These are phyloP conservation scores for Pampus argenteus DNA, from an alignment of 2,797 vertebrate genomes.

Conservation along the genomic window DNA sequence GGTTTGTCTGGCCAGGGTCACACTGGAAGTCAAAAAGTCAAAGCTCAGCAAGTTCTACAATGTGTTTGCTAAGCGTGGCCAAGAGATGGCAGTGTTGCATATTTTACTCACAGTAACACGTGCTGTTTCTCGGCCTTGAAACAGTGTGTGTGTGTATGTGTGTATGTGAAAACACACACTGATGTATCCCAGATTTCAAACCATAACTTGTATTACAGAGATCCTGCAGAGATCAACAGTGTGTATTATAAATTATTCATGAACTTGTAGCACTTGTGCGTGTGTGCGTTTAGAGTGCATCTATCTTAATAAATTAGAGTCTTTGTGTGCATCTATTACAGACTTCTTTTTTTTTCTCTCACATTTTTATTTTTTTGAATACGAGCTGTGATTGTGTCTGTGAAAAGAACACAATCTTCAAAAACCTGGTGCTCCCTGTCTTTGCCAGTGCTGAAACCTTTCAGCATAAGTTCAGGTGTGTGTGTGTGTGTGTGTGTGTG, in stretches of 20 bases:
- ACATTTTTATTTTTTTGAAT: conserved; percentile 43
- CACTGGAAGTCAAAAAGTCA: conserved; percentile 6
- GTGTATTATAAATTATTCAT: conserved; percentile 8
- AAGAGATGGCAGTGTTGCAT: conserved; percentile 51
- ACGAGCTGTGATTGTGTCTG: conserved; percentile 51
- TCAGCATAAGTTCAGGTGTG: conserved; percentile 49
- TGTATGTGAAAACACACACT: not conserved
- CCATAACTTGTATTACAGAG: no score
- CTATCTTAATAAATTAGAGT: not conserved
- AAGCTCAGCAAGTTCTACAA: not conserved
- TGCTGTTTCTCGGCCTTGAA: not conserved
- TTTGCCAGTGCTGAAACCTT: conserved; percentile 34
- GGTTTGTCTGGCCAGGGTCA: not conserved
- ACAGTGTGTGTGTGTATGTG: no score
- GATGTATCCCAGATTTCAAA: not conserved
- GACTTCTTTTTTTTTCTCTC: conserved; percentile 17
- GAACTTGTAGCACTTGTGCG: not conserved
- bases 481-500: not conserved
- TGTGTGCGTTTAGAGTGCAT: not conserved
- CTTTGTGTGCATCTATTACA: not conserved
- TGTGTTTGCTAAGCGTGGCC: conserved; percentile 31
- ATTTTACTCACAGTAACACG: not conserved
- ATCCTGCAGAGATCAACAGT: conserved; percentile 12
- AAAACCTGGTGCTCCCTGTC: conserved; percentile 39
- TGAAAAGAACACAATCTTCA: conserved; percentile 64